These are phyloP conservation scores for Temnothorax longispinosus DNA, from an alignment of 1,140 invertebrate species.

Conservation along the genomic window DNA sequence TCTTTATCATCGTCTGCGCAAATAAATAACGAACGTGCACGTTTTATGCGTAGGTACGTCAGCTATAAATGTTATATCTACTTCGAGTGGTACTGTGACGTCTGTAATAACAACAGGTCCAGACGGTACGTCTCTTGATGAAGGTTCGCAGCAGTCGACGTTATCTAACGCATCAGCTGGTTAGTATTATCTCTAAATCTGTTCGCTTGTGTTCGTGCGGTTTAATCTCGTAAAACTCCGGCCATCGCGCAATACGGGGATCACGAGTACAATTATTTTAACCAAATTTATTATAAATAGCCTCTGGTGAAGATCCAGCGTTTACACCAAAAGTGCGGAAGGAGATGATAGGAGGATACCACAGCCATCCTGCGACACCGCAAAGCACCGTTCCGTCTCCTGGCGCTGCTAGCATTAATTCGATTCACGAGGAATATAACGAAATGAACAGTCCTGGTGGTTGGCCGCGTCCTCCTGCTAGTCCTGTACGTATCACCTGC, in stretches of 20 bases:
- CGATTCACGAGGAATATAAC: conserved; percentile 95
- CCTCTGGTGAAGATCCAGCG: conserved; percentile 93
- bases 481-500: conserved; percentile 90
- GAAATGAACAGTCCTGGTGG: conserved; percentile 94
- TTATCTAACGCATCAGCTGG: conserved; percentile 95
- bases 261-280: background rate
- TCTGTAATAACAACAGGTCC: conserved; percentile 94
- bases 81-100: conserved; percentile 90
- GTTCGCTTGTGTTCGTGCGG: background rate
- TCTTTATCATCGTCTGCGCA: background rate
- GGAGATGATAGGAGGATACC: conserved; percentile 87
- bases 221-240: background rate
- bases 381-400: conserved; percentile 92
- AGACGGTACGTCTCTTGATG: conserved; percentile 94
- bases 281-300: conserved; percentile 83
- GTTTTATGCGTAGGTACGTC: conserved; percentile 79
- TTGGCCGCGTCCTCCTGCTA: conserved; percentile 95
- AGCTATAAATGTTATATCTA: conserved; percentile 83
- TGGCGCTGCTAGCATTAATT: conserved; percentile 92
- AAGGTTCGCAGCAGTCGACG: conserved; percentile 96
- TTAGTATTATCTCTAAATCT: conserved; percentile 81
- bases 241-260: background rate
- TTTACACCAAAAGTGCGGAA: conserved; percentile 92
- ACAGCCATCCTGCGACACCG: conserved; percentile 91
- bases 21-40: background rate